These are phyloP conservation scores for Clarias pachynema DNA, from an alignment of 2,797 vertebrate species.

Conservation along the genomic window DNA sequence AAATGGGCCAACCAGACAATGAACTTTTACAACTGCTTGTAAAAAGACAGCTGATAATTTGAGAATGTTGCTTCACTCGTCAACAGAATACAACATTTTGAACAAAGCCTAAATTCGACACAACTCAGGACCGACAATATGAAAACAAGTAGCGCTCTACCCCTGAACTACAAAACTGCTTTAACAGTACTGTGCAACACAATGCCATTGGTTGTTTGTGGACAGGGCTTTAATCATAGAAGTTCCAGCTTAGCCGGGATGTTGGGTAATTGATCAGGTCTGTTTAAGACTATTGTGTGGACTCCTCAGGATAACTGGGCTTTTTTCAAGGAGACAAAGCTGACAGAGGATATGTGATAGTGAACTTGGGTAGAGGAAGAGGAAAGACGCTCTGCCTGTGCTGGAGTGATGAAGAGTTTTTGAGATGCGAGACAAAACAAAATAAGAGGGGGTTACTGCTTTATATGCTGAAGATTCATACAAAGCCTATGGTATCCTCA, in stretches of 20 bases:
- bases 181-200: not conserved
- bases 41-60: conserved; percentile 71
- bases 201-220: conserved; percentile 6
- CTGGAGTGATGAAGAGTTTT: conserved; percentile 61
- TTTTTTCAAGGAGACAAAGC: conserved; percentile 76
- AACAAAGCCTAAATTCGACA: conserved; percentile 40
- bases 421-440: conserved; percentile 66
- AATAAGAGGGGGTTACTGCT: conserved; percentile 73
- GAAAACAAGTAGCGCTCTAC: not conserved
- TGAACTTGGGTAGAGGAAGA: conserved; percentile 55
- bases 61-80: conserved; percentile 55
- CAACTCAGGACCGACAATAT: not conserved
- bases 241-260: conserved; percentile 13
- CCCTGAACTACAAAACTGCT: not conserved
- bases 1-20: conserved; percentile 77
- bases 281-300: conserved; percentile 24
- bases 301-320: conserved; percentile 66
- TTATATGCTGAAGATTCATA: conserved; percentile 65
- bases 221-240: not conserved
- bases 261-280: conserved; percentile 23
- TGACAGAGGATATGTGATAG: conserved; percentile 75
- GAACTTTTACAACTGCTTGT: conserved; percentile 78
- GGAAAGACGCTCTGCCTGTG: conserved; percentile 17
- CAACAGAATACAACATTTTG: conserved; percentile 22
- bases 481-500: conserved; percentile 67